Base-by-base conservation (phyloP, 2,888 invertebrate genomes). In the Gymnoscelis rufifasciata region DNA sequence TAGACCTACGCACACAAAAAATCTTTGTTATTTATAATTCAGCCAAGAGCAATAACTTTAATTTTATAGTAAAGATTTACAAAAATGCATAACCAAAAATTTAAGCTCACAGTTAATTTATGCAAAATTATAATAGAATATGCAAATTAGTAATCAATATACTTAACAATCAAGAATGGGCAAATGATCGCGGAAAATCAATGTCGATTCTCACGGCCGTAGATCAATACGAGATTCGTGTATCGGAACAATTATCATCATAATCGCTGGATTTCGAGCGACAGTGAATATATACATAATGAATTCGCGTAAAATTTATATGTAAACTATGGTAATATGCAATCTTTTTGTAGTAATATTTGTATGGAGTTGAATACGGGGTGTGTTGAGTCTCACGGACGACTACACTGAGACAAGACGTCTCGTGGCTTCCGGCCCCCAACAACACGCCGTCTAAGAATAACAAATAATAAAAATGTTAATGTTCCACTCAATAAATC, bases 401-500 rank as follows among this genome's bases (percentile, higher is more conserved):
- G 84, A 86, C 63, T 77, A 78, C 74, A 69, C 83, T 77, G 83
- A 84, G 83, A 88, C 88, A 83, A 75, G 71, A 78, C 71, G 83
- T 83, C 83, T 78, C 87, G 84, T 84, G 86, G 81, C 87, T 87
- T 84, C 88, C 87, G 83, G 83, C 84, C 86, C n/a, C 83, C 68
- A 74, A 61, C 71, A 41, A 61, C 71, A 41, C 79, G 81, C 83
- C 80, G 81, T 82, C 81, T 79, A 88, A 88, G 82, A 89, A 89
- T 88, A 89, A 89, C 88, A 89, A 89, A 89, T 88, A 89, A 88
- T 89, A 88, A 88, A 88, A 88, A 88, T 89, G 88, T 78, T 81
- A 88, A 89, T 88, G 83, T 86, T 87, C 88, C 88, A 89, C 89
- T 89, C 88, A 86, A 89, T 88, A 89, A 89, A 89, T 88, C 88